Base-by-base conservation (phyloP, 2,797 vertebrate species). In the Poecile montanus region DNA sequence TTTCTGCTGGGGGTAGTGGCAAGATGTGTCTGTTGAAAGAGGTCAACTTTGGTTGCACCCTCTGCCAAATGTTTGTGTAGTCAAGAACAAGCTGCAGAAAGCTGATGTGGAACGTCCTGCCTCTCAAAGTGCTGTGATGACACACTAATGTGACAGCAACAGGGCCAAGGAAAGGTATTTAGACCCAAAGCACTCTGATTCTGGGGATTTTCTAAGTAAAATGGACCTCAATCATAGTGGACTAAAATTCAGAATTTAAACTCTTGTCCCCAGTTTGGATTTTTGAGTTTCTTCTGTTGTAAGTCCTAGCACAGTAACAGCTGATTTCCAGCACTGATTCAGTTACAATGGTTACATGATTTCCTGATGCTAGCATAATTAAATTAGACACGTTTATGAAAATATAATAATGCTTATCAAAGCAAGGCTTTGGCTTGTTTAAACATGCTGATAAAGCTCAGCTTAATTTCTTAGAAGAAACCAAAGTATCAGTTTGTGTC, bases 301-400 rank as follows among this genome's bases (percentile, higher is more conserved):
- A 53, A 87, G 13, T 34, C 56, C 40, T 38, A 72, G n/a, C 32
- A 36, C 1, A 47, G 26, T 34, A 86, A 56, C 5, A 75, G 72
- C 53, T 72, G 65, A 75, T 85, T 94, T 83, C 62, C 94, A 89
- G 26, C 74, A 58, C 65, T 53, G 79, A 90, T 75, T 91, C 45
- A 53, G 47, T 92, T 89, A 61, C 71, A 89, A 32, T 58, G 58
- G 56, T 68, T 94, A 91, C 70, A 47, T 32, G 61, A 45, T 57
- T 88, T 90, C 74, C 42, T 70, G 79, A 90, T 36, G 34, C 34
- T 50, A 56, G 22, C 26, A 30, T 84, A 92, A 93, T 77, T 92
- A 78, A 85, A 87, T 89, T 73, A 80, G 68, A 67, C 29, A 75
- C 76, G 56, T 88, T 73, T 65, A 92, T 76, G 50, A 87, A 95